Percentiles rank a stretch among this genome's conserved stretches.
Conservation (phyloP, 2,888 invertebrate genomes). For the Melinaea menophilus region DNA sequence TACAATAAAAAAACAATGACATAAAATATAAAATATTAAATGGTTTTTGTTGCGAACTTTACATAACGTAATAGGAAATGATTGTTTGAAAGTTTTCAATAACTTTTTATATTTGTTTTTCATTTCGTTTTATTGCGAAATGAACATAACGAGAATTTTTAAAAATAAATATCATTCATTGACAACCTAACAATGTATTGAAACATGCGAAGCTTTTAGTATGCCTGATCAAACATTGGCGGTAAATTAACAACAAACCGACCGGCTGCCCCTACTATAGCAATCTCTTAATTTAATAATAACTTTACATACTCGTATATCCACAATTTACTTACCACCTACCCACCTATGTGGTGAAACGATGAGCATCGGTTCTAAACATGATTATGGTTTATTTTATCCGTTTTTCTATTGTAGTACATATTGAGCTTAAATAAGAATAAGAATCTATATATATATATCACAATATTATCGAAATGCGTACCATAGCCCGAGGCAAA, state of each 20-base stretch:
- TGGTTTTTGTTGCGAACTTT: neutral
- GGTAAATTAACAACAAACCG: slow-evolving; percentile 29
- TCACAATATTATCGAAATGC: too few species aligned
- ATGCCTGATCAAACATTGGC: slow-evolving; percentile 32
- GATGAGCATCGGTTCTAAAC: too few species aligned
- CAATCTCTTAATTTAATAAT: slow-evolving; percentile 14
- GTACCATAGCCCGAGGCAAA: too few species aligned
- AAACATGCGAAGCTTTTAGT: slow-evolving; percentile 23
- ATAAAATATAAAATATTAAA: neutral
- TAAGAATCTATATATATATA: too few species aligned
- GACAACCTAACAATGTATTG: slow-evolving; percentile 15
- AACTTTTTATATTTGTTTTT: slow-evolving; percentile 1
- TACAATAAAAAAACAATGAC: neutral
- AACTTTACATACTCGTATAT: slow-evolving; percentile 4
- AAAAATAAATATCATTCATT: slow-evolving; percentile 9
- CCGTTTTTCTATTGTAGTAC: too few species aligned
- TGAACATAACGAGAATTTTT: neutral
- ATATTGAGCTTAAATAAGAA: too few species aligned
- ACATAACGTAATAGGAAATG: neutral
- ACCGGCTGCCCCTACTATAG: slow-evolving; percentile 21
- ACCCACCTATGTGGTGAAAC: too few species aligned
- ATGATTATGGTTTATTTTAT: too few species aligned
- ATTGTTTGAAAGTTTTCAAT: slow-evolving; percentile 6
- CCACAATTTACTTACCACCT: neutral
- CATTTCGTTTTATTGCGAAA: slow-evolving; percentile 5